Conservation (phyloP, 2,797 vertebrate species). For the Lacerta bilineata region DNA sequence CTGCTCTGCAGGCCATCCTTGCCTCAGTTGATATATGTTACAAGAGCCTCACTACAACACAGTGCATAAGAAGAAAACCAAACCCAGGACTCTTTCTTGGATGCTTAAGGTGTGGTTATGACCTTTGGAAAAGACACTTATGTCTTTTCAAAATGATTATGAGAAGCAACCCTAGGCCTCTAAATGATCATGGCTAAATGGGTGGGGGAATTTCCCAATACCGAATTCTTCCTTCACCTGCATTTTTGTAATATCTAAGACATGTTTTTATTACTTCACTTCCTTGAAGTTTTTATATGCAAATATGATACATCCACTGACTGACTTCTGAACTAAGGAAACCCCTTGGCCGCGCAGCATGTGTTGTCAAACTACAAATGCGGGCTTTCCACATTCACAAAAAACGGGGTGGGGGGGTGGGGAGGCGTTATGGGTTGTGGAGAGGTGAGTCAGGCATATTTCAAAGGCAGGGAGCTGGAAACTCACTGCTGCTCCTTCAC, state of each 20-base stretch:
- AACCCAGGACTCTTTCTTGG: neutral
- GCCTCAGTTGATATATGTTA: too few species aligned
- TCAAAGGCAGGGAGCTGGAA: neutral
- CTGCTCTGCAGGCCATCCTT: neutral
- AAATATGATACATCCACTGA: slow-evolving; percentile 55
- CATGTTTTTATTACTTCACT: slow-evolving; percentile 37
- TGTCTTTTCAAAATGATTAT: neutral
- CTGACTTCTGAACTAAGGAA: slow-evolving; percentile 55
- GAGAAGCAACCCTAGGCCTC: slow-evolving; percentile 2
- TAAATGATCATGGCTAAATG: slow-evolving; percentile 8
- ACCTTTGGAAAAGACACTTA: neutral
- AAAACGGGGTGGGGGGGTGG: neutral
- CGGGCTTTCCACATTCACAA: neutral
- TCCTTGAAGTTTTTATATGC: slow-evolving; percentile 44
- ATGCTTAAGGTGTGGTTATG: too few species aligned
- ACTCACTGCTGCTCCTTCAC: neutral
- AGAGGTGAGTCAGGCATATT: neutral
- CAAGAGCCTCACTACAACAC: neutral
- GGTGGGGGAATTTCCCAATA: slow-evolving; percentile 45
- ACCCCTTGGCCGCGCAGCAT: slow-evolving; percentile 46
- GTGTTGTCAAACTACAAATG: neutral
- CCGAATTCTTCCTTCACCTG: slow-evolving; percentile 42
- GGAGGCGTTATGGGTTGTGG: neutral
- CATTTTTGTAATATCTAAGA: slow-evolving; percentile 44
- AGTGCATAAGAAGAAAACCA: neutral